Evolutionary conservation across 2,113 vertebrate genomes (phyloP).

Genomic region (Triplophysa tibetana): DNA sequence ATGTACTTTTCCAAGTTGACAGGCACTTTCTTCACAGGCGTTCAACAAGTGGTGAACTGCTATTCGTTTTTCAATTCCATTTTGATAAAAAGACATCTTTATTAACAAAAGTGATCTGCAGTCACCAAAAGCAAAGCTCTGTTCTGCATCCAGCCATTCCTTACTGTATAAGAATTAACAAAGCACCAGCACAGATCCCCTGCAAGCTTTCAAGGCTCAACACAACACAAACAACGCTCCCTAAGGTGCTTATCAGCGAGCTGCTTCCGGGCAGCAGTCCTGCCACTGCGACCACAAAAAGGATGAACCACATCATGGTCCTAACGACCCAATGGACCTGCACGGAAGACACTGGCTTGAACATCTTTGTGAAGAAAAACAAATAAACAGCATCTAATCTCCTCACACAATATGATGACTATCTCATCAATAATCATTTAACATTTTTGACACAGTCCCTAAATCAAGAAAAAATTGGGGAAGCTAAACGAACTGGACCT

Average conservation of each 20-base stretch:
- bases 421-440: not conserved
- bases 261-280: not conserved
- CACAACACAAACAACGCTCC: slow-evolving; percentile 1
- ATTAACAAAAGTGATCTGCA: not conserved
- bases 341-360: not conserved
- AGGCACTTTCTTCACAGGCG: not conserved
- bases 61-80: not conserved
- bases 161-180: not conserved
- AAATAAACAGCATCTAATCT: too few species aligned
- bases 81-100: not conserved
- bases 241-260: slow-evolving; percentile 22
- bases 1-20: not conserved
- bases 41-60: not conserved
- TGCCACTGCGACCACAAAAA: not conserved
- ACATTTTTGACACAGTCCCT: not conserved
- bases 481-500: too few species aligned
- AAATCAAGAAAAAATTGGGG: not conserved
- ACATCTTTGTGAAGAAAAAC: not conserved
- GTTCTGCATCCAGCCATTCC: slow-evolving; percentile 1
- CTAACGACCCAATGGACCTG: not conserved
- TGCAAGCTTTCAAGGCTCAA: slow-evolving; percentile 1
- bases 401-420: not conserved
- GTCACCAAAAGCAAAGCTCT: not conserved
- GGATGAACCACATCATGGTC: not conserved
- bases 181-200: not conserved